Base-by-base conservation (phyloP, 2,797 vertebrate genomes). In the Sebastes hubbsi region DNA sequence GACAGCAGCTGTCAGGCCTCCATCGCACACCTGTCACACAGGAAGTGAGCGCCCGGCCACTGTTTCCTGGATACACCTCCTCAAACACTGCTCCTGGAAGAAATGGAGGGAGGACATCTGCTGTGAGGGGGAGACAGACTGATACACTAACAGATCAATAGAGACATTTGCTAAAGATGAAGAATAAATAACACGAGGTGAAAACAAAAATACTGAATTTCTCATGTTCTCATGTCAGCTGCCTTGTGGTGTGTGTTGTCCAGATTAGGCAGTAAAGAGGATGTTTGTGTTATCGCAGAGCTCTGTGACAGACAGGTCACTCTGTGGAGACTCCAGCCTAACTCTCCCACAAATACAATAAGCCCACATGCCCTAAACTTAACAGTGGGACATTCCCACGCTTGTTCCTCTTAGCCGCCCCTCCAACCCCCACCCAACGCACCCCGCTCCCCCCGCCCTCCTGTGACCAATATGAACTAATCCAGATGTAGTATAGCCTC, bases 1-100 rank as follows among this genome's bases (percentile, higher is more conserved):
- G 93, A 95, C 88, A 94, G 93, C 95, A 96, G 96, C 95, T 96
- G 95, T 95, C 94, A 92, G 94, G 93, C 91, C 92, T 93, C 89
- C 91, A 82, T 90, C 78, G 90, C 92, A 91, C 95, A 96, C 96
- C 96, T 96, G 96, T 95, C 95, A 95, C 92, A 94, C 95, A 96
- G 96, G 95, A 96, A 96, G 95, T 91, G 79, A 92, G 92, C 78
- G 63, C 88, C 42, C 63, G 91, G 94, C 92, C 93, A 91, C 91
- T 87, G 95, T 94, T 96, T 96, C 95, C 95, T 96, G 95, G 95
- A 95, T 94, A 96, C 94, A 90, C 91, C 94, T 95, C 93, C 94
- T 94, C 92, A 95, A 94, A 95, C 92, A 94, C 79, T 72, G 89
- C 91, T 90, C 88, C 92, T 91, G 92, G 82, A 91, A 87, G 90